phyloP scores from a whole-genome alignment of 2,797 vertebrate genomes.

The Capromys pilorides region DNA sequence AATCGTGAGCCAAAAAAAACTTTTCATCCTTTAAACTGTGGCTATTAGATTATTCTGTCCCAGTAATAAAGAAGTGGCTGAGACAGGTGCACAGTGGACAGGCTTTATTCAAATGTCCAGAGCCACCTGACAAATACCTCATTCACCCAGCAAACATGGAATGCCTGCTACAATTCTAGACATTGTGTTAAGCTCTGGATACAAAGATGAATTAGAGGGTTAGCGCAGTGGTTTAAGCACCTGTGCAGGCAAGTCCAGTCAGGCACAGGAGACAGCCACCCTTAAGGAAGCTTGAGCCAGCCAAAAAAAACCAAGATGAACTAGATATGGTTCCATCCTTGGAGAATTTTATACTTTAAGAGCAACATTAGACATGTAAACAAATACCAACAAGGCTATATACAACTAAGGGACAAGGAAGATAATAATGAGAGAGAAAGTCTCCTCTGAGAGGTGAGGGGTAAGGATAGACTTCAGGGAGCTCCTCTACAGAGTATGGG shows the following conservation, averaged over 20 bases:
- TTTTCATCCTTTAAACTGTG: background rate
- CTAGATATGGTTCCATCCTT: background rate
- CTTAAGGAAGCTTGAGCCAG: too few relatives aligned
- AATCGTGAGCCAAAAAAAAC: background rate
- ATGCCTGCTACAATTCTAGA: background rate
- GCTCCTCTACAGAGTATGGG: background rate
- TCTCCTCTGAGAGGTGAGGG: conserved; percentile 10
- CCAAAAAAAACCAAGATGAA: too few relatives aligned
- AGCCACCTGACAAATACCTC: background rate
- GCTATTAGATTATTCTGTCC: background rate
- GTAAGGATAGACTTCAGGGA: background rate
- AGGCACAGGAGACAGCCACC: too few relatives aligned
- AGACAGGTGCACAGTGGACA: background rate
- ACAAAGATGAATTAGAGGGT: conserved; percentile 38
- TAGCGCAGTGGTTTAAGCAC: too few relatives aligned
- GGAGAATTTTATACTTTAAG: conserved; percentile 30
- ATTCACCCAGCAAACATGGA: background rate
- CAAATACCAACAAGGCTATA: background rate
- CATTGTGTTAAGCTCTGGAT: background rate
- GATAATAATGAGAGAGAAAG: background rate
- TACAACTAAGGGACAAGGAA: background rate
- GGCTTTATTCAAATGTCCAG: background rate
- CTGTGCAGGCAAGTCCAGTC: too few relatives aligned
- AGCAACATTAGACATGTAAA: conserved; percentile 27
- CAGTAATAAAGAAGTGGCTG: background rate